These are phyloP conservation scores for Rousettus madagascariensis DNA, from an alignment of 2,797 vertebrate genomes.

Conservation along the genomic window DNA sequence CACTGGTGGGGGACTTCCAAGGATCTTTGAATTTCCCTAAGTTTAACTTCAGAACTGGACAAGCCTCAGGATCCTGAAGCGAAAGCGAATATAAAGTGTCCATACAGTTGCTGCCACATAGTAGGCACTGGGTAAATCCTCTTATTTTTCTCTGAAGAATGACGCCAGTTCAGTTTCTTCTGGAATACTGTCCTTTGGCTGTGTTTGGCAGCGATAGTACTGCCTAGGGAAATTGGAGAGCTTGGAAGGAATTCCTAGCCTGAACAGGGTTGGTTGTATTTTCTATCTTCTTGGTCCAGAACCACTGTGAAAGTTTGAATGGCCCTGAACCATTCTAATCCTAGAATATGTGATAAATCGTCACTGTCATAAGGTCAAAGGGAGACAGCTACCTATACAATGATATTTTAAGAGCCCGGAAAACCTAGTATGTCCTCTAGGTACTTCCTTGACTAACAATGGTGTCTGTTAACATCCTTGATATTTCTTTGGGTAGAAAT, in stretches of 20 bases:
- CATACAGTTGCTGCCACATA: not conserved
- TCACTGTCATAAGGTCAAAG: not conserved
- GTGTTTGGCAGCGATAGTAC: not conserved
- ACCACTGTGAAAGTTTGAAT: not conserved
- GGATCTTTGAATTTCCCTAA: not conserved
- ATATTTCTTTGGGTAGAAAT: not conserved
- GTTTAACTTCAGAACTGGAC: not conserved
- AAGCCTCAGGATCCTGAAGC: not conserved
- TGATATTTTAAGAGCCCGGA: not conserved
- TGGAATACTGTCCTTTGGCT: not conserved
- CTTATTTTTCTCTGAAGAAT: not conserved
- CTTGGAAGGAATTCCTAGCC: not conserved
- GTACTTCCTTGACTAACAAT: not conserved
- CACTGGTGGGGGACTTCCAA: not conserved
- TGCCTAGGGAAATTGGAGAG: not conserved
- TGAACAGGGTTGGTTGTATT: not conserved
- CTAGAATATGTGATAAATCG: not conserved
- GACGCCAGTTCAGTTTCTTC: not conserved
- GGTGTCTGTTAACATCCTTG: not conserved
- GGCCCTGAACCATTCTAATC: not conserved
- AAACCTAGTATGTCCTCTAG: not conserved
- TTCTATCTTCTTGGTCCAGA: not conserved
- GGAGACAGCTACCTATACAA: not conserved
- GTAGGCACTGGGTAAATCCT: not conserved
- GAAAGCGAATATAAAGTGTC: not conserved